These are phyloP conservation scores for Ctena decussata DNA, from an alignment of 2,888 invertebrate genomes.

Conservation along the genomic window DNA sequence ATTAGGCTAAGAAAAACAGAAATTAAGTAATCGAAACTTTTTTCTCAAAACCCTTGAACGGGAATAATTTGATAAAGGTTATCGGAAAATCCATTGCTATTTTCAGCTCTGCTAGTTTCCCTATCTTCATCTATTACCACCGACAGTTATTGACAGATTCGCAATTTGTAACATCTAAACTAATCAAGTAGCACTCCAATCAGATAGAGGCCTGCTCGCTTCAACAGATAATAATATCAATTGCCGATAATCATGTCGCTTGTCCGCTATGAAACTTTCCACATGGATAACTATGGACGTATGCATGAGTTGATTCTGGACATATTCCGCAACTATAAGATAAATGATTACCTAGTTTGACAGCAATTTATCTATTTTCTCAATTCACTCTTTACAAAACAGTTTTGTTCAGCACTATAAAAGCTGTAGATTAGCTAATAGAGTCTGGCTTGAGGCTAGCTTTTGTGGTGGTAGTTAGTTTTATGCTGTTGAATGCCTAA, in stretches of 20 bases:
- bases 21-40: background rate
- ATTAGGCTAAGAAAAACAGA: background rate
- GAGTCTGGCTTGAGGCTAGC: background rate
- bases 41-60: background rate
- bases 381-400: slow-evolving; percentile 1
- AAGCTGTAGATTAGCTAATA: slow-evolving; percentile 10
- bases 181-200: slow-evolving; percentile 11
- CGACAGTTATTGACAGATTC: slow-evolving; percentile 5
- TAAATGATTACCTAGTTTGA: slow-evolving; percentile 15
- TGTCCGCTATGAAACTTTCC: slow-evolving; percentile 11
- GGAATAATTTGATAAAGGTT: slow-evolving; percentile 11
- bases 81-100: slow-evolving; percentile 7
- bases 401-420: background rate
- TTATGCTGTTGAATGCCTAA: background rate
- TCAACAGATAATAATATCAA: slow-evolving; percentile 3
- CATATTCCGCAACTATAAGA: slow-evolving; percentile 1
- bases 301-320: background rate
- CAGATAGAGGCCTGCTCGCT: slow-evolving; percentile 12
- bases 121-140: slow-evolving; percentile 7
- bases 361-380: background rate
- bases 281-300: background rate
- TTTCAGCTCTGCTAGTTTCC: slow-evolving; percentile 7
- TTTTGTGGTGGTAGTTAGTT: background rate
- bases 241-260: slow-evolving; percentile 8
- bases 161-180: slow-evolving; percentile 13